phyloP scores from a whole-genome alignment of 2,113 vertebrate species.

The Rhadina sibilatrix region DNA sequence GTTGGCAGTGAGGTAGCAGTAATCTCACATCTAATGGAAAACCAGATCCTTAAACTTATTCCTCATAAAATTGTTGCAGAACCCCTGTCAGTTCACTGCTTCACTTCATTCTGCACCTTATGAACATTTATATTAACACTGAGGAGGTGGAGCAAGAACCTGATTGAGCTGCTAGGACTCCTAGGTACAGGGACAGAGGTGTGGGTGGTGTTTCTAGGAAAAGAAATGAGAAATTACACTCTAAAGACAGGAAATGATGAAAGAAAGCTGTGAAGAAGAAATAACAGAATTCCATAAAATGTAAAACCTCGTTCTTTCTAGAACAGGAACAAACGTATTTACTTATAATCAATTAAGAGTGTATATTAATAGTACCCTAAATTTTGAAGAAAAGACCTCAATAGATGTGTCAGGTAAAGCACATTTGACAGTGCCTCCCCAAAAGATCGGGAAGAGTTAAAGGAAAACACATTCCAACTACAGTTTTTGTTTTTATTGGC shows the following conservation, averaged over 20 bases:
- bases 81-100: background rate
- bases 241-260: background rate
- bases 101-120: background rate
- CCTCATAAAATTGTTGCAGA: background rate
- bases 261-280: background rate
- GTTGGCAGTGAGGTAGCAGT: background rate
- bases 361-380: background rate
- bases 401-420: background rate
- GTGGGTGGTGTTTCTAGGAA: accelerated
- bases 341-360: background rate
- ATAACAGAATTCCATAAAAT: background rate
- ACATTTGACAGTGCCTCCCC: background rate
- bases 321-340: background rate
- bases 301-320: background rate
- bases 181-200: background rate
- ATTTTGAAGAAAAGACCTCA: background rate
- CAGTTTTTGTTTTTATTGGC: background rate
- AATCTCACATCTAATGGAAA: background rate
- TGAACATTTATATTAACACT: background rate
- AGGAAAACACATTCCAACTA: background rate
- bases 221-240: background rate
- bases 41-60: background rate
- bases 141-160: background rate
- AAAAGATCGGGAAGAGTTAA: background rate
- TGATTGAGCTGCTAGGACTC: background rate